Base-by-base conservation (phyloP, 1,140 invertebrate species). In the Caenorhabditis tropicalis region DNA sequence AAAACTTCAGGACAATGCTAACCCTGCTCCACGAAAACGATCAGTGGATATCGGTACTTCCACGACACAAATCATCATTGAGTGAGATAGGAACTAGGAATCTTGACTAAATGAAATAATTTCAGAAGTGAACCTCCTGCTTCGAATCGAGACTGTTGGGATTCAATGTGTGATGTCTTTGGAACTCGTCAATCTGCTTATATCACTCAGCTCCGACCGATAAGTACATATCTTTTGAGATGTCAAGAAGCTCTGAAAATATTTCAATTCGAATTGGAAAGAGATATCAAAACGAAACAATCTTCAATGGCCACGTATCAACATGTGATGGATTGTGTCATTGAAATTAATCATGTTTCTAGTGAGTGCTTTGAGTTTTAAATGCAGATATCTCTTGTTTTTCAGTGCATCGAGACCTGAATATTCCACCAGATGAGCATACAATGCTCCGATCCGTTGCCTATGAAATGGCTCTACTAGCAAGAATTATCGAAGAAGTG, bases 201-300 rank as follows among this genome's bases (percentile, higher is more conserved):
- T 56, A 85, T 85, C 24, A 31, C 46, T 6, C 56, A 36, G 1
- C 49, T 85, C 12, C 39, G 84, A 27, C 84, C 84, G 7, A 36
- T 85, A 15, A 65, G 70, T 48, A 53, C 27, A 21, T 60, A 81
- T 29, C 58, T 85, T 16, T n/a, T 85, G 16, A 31, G 70, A 53
- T 51, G 56, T 10, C 46, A 81, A 36, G 56, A 85, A 56, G 39
- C 36, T n/a, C 51, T 85, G 7, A 82, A 39, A 74, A 85, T 70
- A 46, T 79, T 85, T 33, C 81, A 82, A 79, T 46, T 81, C 19
- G 84, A 85, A 53, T 33, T 85, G 24, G 84, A 85, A 36, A 82
- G 84, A 43, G 84, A 79, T 29, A 81, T 85, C 33, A 85, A 80
- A 81, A 85, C 83, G 15, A 81, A 46, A 15, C 51, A 85, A 29